Conservation (phyloP, 2,797 vertebrate genomes). For the Carduelis carduelis region DNA sequence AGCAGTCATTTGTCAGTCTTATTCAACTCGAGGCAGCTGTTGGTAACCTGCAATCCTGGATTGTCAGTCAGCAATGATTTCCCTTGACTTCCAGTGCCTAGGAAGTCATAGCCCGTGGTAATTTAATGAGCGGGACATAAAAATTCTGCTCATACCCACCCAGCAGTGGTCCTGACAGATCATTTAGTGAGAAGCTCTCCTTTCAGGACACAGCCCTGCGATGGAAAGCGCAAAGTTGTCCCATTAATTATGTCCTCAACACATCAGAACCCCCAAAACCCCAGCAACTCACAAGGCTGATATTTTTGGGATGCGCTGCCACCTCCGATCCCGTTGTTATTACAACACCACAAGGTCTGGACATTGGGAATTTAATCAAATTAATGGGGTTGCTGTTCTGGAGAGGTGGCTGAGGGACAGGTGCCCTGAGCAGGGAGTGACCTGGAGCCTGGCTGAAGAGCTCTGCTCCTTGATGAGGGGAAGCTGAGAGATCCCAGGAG, state of each 20-base stretch:
- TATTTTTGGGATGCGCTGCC: background rate
- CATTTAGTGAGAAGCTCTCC: conserved; percentile 48
- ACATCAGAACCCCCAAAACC: background rate
- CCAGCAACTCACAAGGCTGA: background rate
- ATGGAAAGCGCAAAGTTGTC: conserved; percentile 23
- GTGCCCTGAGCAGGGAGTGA: background rate
- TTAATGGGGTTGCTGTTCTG: background rate
- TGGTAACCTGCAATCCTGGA: conserved; percentile 41
- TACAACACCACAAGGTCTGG: background rate
- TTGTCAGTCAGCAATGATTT: conserved; percentile 55
- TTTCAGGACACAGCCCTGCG: conserved; percentile 40
- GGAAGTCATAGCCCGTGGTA: conserved; percentile 58
- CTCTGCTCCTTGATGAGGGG: background rate
- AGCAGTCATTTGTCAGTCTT: conserved; percentile 26
- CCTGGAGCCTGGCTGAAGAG: background rate
- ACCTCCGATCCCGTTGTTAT: background rate
- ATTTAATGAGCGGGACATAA: conserved; percentile 74
- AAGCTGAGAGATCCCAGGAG: background rate
- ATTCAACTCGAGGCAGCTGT: conserved; percentile 34
- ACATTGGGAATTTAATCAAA: background rate
- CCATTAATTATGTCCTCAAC: conserved; percentile 28
- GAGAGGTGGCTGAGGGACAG: background rate
- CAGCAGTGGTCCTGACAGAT: conserved; percentile 57
- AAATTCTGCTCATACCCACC: conserved; percentile 71
- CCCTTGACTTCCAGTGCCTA: conserved; percentile 43